phyloP scores from a whole-genome alignment of 2,888 invertebrate genomes.

The Atrina japonica region DNA sequence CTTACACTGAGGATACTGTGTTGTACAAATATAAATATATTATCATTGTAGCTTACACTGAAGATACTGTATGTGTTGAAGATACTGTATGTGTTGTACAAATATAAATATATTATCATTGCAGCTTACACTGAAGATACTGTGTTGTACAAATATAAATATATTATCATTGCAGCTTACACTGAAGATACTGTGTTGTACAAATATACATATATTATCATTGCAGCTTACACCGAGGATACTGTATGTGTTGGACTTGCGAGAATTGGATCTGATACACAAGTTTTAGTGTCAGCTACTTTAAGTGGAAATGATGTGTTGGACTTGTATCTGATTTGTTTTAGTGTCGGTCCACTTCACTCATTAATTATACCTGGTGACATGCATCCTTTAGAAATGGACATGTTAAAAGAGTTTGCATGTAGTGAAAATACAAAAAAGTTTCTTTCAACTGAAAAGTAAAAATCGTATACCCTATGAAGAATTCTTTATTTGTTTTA shows the following conservation, averaged over 20 bases:
- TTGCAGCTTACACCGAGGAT: constrained; percentile 81
- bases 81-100: too few species aligned
- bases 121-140: too few species aligned
- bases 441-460: constrained; percentile 32
- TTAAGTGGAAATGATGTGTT: too few species aligned
- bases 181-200: background rate
- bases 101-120: too few species aligned
- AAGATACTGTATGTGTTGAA: too few species aligned
- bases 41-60: too few species aligned
- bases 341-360: constrained; percentile 96
- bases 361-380: constrained; percentile 94
- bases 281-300: constrained; percentile 88
- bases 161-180: too few species aligned
- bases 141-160: too few species aligned
- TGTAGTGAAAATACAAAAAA: constrained; percentile 56
- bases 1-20: too few species aligned
- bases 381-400: constrained; percentile 94
- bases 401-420: constrained; percentile 86
- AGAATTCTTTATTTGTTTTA: background rate
- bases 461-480: background rate
- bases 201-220: constrained; percentile 4
- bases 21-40: too few species aligned
- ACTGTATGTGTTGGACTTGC: constrained; percentile 92
- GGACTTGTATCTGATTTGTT: too few species aligned
- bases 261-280: constrained; percentile 90